A percentile compares a stretch with the other conserved stretches of the same genome.
Evolutionary conservation across 2,888 invertebrate species (phyloP).

Genomic region (Plusia festucae): DNA sequence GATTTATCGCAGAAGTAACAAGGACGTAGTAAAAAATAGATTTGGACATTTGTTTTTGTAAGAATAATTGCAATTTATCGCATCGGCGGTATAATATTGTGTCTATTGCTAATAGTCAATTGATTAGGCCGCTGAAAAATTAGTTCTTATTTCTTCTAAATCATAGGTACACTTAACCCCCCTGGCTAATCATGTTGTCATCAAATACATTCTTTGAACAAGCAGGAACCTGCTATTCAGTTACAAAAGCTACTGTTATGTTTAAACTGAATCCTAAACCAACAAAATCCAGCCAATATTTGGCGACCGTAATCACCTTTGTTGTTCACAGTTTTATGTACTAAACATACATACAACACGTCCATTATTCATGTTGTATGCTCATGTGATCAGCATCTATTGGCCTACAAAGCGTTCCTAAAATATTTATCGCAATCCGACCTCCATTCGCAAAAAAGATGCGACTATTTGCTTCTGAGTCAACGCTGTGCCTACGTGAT

Average conservation of each 20-base stretch:
- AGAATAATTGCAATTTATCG: too few species aligned
- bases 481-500: slow-evolving; percentile 58
- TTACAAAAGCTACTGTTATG: not conserved
- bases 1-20: too few species aligned
- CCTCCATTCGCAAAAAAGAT: slow-evolving; percentile 36
- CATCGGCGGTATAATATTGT: too few species aligned
- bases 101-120: too few species aligned
- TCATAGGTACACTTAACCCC: too few species aligned
- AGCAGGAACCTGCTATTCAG: not conserved
- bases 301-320: not conserved
- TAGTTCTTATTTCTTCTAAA: too few species aligned
- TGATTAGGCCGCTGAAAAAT: too few species aligned
- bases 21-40: too few species aligned
- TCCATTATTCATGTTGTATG: not conserved
- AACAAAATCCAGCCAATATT: not conserved
- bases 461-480: slow-evolving; percentile 38
- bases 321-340: not conserved
- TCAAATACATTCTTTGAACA: not conserved
- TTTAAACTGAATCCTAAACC: not conserved
- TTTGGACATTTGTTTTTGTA: too few species aligned
- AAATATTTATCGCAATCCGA: slow-evolving; percentile 32
- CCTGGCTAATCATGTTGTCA: too few species aligned
- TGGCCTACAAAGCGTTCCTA: slow-evolving; percentile 48
- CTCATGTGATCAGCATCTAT: slow-evolving; percentile 12
- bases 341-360: not conserved